A percentile compares a stretch with the other conserved stretches of the same genome.
These are phyloP conservation scores for Camponotus floridanus DNA, from an alignment of 1,140 invertebrate genomes.

Conservation along the genomic window DNA sequence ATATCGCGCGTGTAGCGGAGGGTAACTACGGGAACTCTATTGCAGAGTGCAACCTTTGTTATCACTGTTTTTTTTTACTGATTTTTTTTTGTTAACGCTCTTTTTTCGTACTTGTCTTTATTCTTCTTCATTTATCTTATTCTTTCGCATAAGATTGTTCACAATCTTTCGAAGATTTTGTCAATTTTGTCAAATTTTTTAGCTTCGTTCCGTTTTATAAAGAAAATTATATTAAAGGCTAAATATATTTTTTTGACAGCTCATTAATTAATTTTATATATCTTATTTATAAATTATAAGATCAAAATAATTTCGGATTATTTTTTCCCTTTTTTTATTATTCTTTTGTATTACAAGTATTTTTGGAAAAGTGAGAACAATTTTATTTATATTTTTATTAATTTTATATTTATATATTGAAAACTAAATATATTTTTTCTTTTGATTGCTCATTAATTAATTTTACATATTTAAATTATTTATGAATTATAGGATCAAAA, in stretches of 20 bases:
- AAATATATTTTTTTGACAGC: no score
- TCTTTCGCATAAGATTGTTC: background rate
- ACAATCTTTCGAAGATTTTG: constrained; percentile 18
- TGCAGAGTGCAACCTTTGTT: constrained; percentile 29
- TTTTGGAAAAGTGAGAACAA: background rate
- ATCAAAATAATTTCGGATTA: background rate
- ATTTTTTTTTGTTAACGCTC: constrained; percentile 31
- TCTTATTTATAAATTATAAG: background rate
- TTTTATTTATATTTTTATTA: background rate
- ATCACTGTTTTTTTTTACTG: constrained; percentile 22
- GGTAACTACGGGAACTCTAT: constrained; percentile 38
- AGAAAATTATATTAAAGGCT: background rate
- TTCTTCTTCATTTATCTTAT: constrained; percentile 9
- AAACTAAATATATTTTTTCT: no score
- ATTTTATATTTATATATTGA: background rate
- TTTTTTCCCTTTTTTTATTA: background rate
- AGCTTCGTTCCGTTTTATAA: background rate
- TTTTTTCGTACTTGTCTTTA: constrained; percentile 12
- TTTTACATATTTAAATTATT: background rate
- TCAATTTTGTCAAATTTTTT: constrained; percentile 13
- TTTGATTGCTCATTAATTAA: background rate
- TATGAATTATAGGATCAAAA: background rate
- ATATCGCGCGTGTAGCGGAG: constrained; percentile 37
- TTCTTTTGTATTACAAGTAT: background rate
- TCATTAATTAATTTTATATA: background rate